These are phyloP conservation scores for Paelopatides confundens DNA, from an alignment of 53 echinoderm and acorn worm species.

Conservation along the genomic window DNA sequence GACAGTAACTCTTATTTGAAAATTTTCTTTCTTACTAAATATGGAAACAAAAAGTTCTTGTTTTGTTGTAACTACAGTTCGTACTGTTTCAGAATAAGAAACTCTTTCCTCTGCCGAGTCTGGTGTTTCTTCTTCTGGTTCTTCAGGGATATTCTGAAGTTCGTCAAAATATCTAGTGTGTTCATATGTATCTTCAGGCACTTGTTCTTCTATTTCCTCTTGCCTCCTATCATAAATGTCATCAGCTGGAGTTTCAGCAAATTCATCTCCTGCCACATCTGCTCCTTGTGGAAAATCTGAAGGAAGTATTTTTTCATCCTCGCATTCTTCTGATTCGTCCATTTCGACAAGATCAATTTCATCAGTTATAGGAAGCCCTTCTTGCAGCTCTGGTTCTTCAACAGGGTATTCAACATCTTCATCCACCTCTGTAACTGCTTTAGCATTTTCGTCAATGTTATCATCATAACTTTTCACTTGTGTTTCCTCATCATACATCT, in stretches of 20 bases:
- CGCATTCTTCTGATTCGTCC: background rate
- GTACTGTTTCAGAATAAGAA: background rate
- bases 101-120: conserved; percentile 8
- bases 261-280: background rate
- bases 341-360: background rate
- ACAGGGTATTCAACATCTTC: background rate
- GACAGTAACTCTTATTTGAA: conserved; percentile 19
- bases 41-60: too few relatives aligned
- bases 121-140: conserved; percentile 49
- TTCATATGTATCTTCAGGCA: conserved; percentile 16
- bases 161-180: conserved; percentile 30
- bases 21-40: conserved; percentile 22
- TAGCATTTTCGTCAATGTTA: background rate
- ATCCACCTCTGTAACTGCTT: background rate
- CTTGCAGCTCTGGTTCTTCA: background rate
- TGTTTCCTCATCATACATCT: background rate
- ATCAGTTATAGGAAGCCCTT: background rate
- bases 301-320: background rate
- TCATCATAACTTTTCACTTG: background rate
- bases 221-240: background rate
- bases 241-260: background rate
- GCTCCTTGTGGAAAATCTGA: background rate
- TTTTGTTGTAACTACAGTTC: conserved; percentile 26
- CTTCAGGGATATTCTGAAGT: conserved; percentile 39
- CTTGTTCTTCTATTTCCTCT: conserved; percentile 39